Base-by-base conservation (phyloP, 2,113 vertebrate species). In the Alexandromys fortis region DNA sequence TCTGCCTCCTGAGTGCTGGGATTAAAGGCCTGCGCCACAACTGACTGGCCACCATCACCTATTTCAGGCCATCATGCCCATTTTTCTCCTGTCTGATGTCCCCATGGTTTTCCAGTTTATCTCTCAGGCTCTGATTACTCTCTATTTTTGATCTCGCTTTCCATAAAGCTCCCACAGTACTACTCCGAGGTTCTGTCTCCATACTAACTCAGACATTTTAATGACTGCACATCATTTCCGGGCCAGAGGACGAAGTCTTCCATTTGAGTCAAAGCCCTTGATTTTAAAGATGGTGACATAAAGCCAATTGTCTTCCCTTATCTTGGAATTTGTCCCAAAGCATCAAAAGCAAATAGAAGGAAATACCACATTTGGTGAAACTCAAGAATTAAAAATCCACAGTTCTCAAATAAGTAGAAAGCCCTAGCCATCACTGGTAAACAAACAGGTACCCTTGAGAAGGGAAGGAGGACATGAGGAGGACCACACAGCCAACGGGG, bases 291-390 rank as follows among this genome's bases (percentile, higher is more conserved):
- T n/a, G 55, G 77, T 77, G 24, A n/a, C 35, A 68, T 19, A 86
- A 72, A 87, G 72, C 78, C 89, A 93, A 10, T 47, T 63, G 35
- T 58, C 63, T 35, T 28, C 38, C 42, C 63, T 91, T 88, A 45
- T 67, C 58, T 87, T 86, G 86, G 58, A 86, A 94, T 10, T 83
- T 42, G 87, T 33, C 26, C 61, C 67, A 96, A 76, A 91, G 11
- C 6, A 47, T 45, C 55, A 77, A 52, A 88, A 89, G 73, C 47
- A 49, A 49, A 49, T 11, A 49, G 47, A 49, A 49, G 47, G 47
- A 49, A 49, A 49, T 49, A 10, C 12, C 21, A 58, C 58, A 72
- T 94, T n/a, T 10, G 14, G 24, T 73, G 47, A 96, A 86, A 90
- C 1, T 21, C n/a, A 75, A 86, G 42, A 61, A 19, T 81, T 86